Evolutionary conservation across 2,797 vertebrate genomes (phyloP).

Genomic region (Nannoperca obscura): DNA sequence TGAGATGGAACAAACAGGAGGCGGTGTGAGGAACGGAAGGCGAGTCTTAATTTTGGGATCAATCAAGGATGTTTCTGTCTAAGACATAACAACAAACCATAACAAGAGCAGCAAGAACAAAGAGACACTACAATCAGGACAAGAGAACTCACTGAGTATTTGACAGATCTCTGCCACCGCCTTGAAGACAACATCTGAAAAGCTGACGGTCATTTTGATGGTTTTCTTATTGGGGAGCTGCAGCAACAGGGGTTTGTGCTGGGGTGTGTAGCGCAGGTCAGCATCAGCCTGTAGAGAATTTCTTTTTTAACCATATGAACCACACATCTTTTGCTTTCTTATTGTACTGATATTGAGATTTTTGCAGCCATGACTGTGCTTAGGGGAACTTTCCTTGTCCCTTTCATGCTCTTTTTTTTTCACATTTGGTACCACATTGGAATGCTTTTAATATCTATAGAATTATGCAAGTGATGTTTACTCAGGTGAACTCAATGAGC

Average conservation of each 20-base stretch:
- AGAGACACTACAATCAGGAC: background rate
- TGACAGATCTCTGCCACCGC: constrained; percentile 93
- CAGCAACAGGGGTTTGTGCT: constrained; percentile 92
- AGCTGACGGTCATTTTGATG: constrained; percentile 91
- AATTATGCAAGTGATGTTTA: background rate
- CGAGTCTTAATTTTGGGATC: constrained; percentile 4
- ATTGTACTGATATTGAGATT: background rate
- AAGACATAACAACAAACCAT: background rate
- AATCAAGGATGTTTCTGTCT: background rate
- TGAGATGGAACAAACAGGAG: constrained; percentile 54
- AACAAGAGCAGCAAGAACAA: background rate
- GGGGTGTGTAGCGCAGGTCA: constrained; percentile 92
- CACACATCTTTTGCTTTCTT: background rate
- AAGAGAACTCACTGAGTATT: constrained; percentile 90
- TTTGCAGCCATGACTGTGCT: background rate
- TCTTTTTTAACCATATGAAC: background rate
- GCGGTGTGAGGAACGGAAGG: background rate
- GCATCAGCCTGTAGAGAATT: constrained; percentile 90
- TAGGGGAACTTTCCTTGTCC: background rate
- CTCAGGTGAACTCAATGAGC: background rate
- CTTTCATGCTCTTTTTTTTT: background rate
- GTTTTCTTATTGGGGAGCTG: constrained; percentile 95
- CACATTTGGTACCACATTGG: too few species aligned
- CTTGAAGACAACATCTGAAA: constrained; percentile 93
- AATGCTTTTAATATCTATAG: background rate